These are phyloP conservation scores for Scyliorhinus canicula DNA, from an alignment of 2,797 vertebrate species.

Conservation along the genomic window DNA sequence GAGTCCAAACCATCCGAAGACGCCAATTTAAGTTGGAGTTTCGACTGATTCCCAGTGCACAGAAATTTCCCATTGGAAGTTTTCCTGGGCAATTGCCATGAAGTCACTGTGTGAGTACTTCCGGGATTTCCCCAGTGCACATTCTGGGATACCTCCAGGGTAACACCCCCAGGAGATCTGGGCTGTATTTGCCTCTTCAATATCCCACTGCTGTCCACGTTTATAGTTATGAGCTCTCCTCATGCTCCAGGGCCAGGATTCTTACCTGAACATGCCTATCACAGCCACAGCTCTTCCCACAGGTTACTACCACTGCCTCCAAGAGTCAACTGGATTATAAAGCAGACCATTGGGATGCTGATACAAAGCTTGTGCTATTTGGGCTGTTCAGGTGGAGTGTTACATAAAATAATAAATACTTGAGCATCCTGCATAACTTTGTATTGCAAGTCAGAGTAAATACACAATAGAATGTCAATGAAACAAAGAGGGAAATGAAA, in stretches of 20 bases:
- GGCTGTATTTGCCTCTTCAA: not conserved
- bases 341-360: not conserved
- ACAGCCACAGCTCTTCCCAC: not conserved
- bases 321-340: not conserved
- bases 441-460: not conserved
- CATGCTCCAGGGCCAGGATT: not conserved
- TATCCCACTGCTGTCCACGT: not conserved
- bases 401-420: not conserved
- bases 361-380: not conserved
- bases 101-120: too few relatives aligned
- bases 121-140: too few relatives aligned
- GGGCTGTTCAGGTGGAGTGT: not conserved
- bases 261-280: not conserved
- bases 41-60: too few relatives aligned
- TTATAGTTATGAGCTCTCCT: not conserved
- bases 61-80: too few relatives aligned
- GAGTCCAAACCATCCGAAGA: too few relatives aligned
- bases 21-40: too few relatives aligned
- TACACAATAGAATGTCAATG: not conserved
- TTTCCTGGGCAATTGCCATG: too few relatives aligned
- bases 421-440: not conserved
- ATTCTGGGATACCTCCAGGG: too few relatives aligned
- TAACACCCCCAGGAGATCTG: too few relatives aligned
- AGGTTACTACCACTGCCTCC: not conserved
- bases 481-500: not conserved